Evolutionary conservation across 2,888 invertebrate genomes (phyloP).

Genomic region (Tethea ocularis): DNA sequence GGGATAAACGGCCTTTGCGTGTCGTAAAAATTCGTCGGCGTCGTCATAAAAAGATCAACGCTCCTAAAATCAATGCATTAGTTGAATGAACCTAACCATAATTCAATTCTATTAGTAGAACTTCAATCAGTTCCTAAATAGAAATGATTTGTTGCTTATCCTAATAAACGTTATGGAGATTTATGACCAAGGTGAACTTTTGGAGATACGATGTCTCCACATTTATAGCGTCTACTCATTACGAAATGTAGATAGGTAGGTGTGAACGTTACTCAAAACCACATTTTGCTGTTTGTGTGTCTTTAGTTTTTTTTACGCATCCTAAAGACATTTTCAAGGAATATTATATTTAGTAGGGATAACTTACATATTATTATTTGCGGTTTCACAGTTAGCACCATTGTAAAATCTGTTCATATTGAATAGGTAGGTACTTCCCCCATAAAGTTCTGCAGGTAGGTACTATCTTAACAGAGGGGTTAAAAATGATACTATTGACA

Average conservation of each 20-base stretch:
- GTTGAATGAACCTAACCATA: constrained; percentile 20
- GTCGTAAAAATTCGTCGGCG: constrained; percentile 24
- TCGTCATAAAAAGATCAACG: constrained; percentile 42
- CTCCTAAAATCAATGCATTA: constrained; percentile 28
- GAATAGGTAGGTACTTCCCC: no score
- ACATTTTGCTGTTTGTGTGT: no score
- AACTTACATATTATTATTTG: no score
- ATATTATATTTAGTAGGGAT: no score
- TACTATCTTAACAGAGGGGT: no score
- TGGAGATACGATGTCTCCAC: constrained; percentile 31
- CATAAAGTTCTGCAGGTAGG: no score
- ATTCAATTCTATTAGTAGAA: constrained; percentile 46
- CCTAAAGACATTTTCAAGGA: no score
- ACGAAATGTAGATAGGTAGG: neutral
- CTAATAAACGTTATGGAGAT: constrained; percentile 45
- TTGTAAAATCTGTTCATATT: no score
- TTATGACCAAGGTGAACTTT: constrained; percentile 45
- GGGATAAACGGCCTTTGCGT: neutral
- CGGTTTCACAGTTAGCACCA: no score
- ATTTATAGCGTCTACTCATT: constrained; percentile 25
- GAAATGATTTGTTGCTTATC: constrained; percentile 30
- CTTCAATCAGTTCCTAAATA: constrained; percentile 50
- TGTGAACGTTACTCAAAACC: neutral
- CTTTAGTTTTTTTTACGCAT: no score
- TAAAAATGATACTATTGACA: no score